These are phyloP conservation scores for Ceyx margarethae DNA, from an alignment of 2,113 vertebrate species.

Conservation along the genomic window DNA sequence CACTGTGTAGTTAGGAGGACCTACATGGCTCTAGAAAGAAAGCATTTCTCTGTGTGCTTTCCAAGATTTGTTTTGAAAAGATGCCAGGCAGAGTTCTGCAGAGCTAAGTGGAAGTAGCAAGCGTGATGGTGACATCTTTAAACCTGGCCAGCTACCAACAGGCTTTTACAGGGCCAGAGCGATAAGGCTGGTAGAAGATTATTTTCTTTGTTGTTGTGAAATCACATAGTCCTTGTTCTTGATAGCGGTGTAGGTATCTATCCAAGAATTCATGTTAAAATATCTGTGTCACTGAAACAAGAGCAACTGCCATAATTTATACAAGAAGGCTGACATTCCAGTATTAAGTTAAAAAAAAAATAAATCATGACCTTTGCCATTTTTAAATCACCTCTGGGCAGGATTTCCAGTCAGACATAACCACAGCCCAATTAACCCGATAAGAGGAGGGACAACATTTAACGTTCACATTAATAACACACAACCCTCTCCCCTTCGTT, in stretches of 20 bases:
- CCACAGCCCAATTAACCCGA: constrained; percentile 48
- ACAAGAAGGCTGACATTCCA: constrained; percentile 17
- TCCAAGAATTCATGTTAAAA: constrained; percentile 42
- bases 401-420: constrained; percentile 48
- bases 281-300: constrained; percentile 25
- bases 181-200: constrained; percentile 15
- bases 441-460: constrained; percentile 34
- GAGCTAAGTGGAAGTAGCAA: constrained; percentile 72
- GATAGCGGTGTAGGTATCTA: constrained; percentile 42
- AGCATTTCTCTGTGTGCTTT: constrained; percentile 66
- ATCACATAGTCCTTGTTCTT: constrained; percentile 28
- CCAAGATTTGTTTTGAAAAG: constrained; percentile 78
- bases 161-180: neutral
- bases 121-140: constrained; percentile 67
- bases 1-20: constrained; percentile 27
- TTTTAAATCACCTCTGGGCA: constrained; percentile 59
- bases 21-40: constrained; percentile 65
- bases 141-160: constrained; percentile 29
- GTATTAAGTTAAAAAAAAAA: constrained; percentile 13
- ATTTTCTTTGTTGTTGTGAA: constrained; percentile 28
- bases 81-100: constrained; percentile 73
- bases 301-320: constrained; percentile 41
- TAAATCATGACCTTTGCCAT: constrained; percentile 9
- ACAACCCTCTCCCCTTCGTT: neutral
- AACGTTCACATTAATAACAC: neutral